Percentiles rank a stretch among this genome's conserved stretches.
Conservation (phyloP, 2,888 invertebrate genomes). For the Parthenolecanium corni region DNA sequence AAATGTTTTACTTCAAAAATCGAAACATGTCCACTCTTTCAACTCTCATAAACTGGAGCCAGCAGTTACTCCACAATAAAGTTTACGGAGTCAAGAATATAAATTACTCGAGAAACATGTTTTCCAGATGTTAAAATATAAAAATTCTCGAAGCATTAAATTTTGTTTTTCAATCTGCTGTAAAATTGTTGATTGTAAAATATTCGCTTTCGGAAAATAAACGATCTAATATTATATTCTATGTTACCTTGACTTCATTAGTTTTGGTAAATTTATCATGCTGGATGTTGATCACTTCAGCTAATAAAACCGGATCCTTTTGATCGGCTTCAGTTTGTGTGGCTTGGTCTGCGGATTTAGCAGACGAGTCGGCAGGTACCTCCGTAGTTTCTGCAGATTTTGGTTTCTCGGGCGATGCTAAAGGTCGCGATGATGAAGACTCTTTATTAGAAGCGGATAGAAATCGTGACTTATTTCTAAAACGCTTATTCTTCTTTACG, state of each 20-base stretch:
- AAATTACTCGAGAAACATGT: no score
- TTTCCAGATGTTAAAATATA: no score
- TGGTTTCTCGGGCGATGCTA: neutral
- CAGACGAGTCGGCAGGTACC: constrained; percentile 12
- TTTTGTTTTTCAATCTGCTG: no score
- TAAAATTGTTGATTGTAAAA: no score
- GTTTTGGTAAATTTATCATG: constrained; percentile 81
- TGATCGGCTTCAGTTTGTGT: constrained; percentile 21
- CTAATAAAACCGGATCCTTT: constrained; percentile 60
- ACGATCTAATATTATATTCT: constrained; percentile 13
- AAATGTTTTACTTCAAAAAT: no score
- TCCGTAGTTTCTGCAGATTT: neutral
- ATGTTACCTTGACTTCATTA: constrained; percentile 87
- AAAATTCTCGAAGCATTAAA: no score
- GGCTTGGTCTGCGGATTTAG: constrained; percentile 28
- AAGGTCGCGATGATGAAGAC: neutral
- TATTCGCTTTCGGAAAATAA: no score
- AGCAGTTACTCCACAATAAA: no score
- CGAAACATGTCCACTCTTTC: no score
- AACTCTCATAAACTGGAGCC: no score
- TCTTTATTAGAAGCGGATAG: neutral
- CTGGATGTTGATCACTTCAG: constrained; percentile 82
- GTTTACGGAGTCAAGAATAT: no score
- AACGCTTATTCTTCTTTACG: neutral
- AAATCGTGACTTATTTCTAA: constrained; percentile 27